phyloP scores from a whole-genome alignment of 2,888 invertebrate species.

The Keiferia lycopersicella region DNA sequence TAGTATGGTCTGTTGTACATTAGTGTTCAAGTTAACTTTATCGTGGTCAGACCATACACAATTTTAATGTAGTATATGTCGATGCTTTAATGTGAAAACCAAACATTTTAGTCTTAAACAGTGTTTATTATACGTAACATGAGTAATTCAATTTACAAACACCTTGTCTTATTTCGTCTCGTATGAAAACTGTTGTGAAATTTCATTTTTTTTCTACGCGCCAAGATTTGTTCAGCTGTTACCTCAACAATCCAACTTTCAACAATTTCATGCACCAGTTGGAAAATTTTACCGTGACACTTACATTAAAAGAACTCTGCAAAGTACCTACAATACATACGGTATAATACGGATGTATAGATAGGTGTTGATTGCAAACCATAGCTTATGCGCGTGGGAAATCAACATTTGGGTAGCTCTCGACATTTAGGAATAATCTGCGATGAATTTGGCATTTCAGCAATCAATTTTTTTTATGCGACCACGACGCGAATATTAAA shows the following conservation, averaged over 20 bases:
- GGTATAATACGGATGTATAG: slow-evolving; percentile 13
- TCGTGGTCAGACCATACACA: neutral
- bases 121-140: neutral
- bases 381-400: slow-evolving; percentile 21
- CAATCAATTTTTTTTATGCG: slow-evolving; percentile 12
- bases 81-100: neutral
- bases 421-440: slow-evolving; percentile 17
- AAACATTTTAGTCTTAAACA: neutral
- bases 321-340: slow-evolving; percentile 2
- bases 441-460: slow-evolving; percentile 13
- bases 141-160: slow-evolving; percentile 17
- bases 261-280: slow-evolving; percentile 51
- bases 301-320: slow-evolving; percentile 13
- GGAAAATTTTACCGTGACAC: slow-evolving; percentile 30
- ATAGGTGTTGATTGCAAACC: slow-evolving; percentile 22
- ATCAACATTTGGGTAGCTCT: slow-evolving; percentile 17
- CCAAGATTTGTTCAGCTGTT: slow-evolving; percentile 26
- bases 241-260: slow-evolving; percentile 39
- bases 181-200: slow-evolving; percentile 17
- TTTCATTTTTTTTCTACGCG: slow-evolving; percentile 14
- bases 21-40: neutral
- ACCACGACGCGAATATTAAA: neutral
- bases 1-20: too few relatives aligned
- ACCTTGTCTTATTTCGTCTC: slow-evolving; percentile 11
- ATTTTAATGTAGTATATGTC: neutral